Evolutionary conservation across 2,113 vertebrate species (phyloP), one percentile per base, ranked within the genome.

Genomic region (Excalfactoria chinensis): DNA sequence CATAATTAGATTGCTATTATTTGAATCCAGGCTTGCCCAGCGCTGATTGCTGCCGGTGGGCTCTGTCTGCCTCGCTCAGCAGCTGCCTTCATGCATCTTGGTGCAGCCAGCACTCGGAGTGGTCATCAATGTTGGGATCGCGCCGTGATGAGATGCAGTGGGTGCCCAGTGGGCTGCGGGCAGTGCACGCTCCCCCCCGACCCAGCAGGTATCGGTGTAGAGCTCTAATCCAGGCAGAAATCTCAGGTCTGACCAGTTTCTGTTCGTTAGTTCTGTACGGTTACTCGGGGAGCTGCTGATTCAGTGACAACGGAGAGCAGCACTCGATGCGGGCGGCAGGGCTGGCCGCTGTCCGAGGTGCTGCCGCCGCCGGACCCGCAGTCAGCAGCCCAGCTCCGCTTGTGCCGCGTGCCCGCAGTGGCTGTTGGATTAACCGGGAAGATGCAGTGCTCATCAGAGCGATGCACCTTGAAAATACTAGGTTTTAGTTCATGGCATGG

Each of bases 111-210:
- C 28, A 7, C 53, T 56, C 28, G 16, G 28, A 58, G 30, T 7
- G 17, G 18, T n/a, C 55, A 58, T 19, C 17, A 6, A 16, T 5
- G 10, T 19, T 55, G 53, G 55, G 28, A 19, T 32, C 32, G 17
- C 3, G 18, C 18, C n/a, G 51, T 30, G 32, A 20, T 21, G 37
- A 49, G 3, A 44, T 15, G 20, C 28, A 34, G 4, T 48, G 3
- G 6, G 28, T 0, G 3, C 2, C 0, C 0, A 0, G 34, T 32
- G 53, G 22, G 0, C 6, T 4, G 14, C 10, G 43, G 16, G n/a
- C 19, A n/a, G 44, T 64, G 41, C 7, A 49, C 48, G 37, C 37
- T 10, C 48, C 48, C 22, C 22, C 48, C 16, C 22, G 48, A 58
- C 64, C 30, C n/a, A 2, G 2, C 1, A 3, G 60, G 40, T 25